A percentile compares a stretch with the other conserved stretches of the same genome.
Conservation (phyloP, 2,113 vertebrate genomes). For the Labeo rohita region DNA sequence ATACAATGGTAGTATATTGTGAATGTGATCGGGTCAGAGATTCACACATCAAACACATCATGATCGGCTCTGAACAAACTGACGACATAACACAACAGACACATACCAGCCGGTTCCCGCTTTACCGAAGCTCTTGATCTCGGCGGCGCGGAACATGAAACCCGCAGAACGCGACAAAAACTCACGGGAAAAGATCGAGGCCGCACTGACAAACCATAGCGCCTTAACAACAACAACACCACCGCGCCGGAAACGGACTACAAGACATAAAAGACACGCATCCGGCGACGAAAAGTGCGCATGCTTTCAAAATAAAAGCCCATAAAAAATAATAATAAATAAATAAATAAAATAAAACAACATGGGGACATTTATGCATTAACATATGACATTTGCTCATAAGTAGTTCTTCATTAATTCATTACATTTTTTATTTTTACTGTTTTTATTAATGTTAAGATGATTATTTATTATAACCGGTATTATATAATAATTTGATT, state of each 20-base stretch:
- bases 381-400: no score
- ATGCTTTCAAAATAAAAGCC: slow-evolving; percentile 43
- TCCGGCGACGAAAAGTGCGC: neutral
- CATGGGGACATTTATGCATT: no score
- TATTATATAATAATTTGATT: no score
- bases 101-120: slow-evolving; percentile 81
- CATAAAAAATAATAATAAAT: no score
- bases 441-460: no score
- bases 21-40: neutral
- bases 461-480: no score
- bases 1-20: neutral
- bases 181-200: slow-evolving; percentile 71
- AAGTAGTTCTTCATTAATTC: no score
- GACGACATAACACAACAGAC: neutral
- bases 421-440: no score
- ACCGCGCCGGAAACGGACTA: slow-evolving; percentile 39
- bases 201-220: slow-evolving; percentile 70
- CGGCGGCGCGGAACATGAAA: slow-evolving; percentile 81
- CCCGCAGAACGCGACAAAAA: slow-evolving; percentile 67
- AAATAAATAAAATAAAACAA: no score
- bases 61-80: neutral
- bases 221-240: slow-evolving; percentile 60
- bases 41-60: neutral
- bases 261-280: slow-evolving; percentile 28
- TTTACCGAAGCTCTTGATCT: slow-evolving; percentile 79